These are phyloP conservation scores for Saccopteryx leptura DNA, from an alignment of 2,113 vertebrate species.

Conservation along the genomic window DNA sequence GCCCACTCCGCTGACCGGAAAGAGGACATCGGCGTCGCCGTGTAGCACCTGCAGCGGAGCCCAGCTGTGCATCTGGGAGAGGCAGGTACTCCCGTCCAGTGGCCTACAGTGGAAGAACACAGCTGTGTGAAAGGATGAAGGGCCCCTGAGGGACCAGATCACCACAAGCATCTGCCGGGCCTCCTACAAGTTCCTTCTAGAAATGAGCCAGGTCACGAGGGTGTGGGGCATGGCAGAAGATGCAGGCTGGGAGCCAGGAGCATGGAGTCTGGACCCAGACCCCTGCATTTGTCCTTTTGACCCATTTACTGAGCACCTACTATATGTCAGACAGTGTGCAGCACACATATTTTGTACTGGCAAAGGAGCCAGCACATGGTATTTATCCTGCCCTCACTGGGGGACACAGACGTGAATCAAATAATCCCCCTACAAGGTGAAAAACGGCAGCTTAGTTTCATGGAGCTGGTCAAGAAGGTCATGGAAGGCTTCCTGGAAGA, in stretches of 20 bases:
- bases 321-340: not conserved
- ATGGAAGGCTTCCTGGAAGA: not conserved
- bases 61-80: slow-evolving; percentile 93
- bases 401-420: not conserved
- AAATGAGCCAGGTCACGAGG: not conserved
- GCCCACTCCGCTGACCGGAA: slow-evolving; percentile 91
- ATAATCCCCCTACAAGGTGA: not conserved
- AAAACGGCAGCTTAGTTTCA: not conserved
- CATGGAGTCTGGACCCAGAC: rapidly evolving
- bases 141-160: not conserved
- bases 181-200: not conserved
- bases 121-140: not conserved
- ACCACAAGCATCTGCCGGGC: not conserved
- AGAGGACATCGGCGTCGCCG: slow-evolving; percentile 92
- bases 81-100: slow-evolving; percentile 88
- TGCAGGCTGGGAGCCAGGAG: rapidly evolving
- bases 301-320: not conserved
- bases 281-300: rapidly evolving
- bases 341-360: not conserved
- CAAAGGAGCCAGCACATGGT: not conserved
- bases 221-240: not conserved
- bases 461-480: not conserved
- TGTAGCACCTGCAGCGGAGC: slow-evolving; percentile 93
- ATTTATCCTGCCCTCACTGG: not conserved
- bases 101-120: slow-evolving; percentile 86